Base-by-base conservation (phyloP, 2,113 vertebrate genomes). In the Catharus minimus region DNA sequence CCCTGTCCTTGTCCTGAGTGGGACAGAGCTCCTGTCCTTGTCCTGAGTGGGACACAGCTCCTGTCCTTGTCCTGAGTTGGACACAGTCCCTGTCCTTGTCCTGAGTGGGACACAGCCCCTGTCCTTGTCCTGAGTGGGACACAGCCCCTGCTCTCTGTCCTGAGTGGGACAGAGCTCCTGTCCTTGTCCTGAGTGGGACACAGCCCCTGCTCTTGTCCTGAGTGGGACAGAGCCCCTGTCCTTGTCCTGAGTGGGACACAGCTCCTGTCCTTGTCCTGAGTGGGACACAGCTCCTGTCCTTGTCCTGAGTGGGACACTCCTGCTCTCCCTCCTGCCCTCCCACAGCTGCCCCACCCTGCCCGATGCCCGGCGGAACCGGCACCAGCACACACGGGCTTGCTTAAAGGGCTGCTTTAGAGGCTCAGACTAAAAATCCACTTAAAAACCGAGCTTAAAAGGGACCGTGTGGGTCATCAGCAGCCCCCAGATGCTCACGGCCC, bases 361-460 rank as follows among this genome's bases (percentile, higher is more conserved):
- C 8, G 0, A 2, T 2, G 23, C 3, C 0, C 30, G 0, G 15
- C 5, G 38, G 7, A 46, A 1, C 20, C 6, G 20, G 33, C 56
- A 9, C 47, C 28, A 0, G 19, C 50, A 3, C 32, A 0, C 49
- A 3, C 12, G 4, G 10, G 0, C 36, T 38, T 66, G 15, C 38
- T 17, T 18, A 1, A 46, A 56, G 49, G 5, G 27, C 60, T 77
- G 53, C 81, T 47, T 28, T 13, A 32, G 60, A 26, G 52, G 39
- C 71, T 83, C 93, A 71, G 65, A 50, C 43, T 36, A 66, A 83
- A 79, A 83, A 83, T 26, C 55, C 47, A 46, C 76, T 68, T 69
- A 1, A 74, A 90, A 93, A 5, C 50, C 5, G 49, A 80, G 64
- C 20, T 92, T 73, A 27, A 14, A 68, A 26, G 46, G 41, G 43